These are phyloP conservation scores for Caenorhabditis sp. DNA, from an alignment of 2,888 invertebrate genomes.

Conservation along the genomic window DNA sequence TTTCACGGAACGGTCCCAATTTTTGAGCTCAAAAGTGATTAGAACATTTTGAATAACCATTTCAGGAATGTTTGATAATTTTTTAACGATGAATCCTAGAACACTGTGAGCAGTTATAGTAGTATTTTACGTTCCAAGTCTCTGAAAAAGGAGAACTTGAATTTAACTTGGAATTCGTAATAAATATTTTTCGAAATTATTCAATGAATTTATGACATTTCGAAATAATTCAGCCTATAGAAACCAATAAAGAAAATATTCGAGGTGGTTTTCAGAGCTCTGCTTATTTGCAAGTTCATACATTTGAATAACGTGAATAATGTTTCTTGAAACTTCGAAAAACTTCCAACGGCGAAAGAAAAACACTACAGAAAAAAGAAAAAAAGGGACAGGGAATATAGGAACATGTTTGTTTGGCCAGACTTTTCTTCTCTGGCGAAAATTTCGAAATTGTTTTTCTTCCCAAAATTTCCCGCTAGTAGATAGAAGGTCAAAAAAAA, in stretches of 20 bases:
- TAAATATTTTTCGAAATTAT: too few species aligned
- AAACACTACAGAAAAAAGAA: not conserved
- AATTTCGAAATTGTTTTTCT: not conserved
- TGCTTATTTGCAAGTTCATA: not conserved
- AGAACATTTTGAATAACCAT: too few species aligned
- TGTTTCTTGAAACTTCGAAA: not conserved
- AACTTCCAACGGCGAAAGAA: not conserved
- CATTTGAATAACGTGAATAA: not conserved
- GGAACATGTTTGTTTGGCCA: not conserved
- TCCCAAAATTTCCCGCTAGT: not conserved
- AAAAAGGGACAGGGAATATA: not conserved
- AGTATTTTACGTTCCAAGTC: too few species aligned
- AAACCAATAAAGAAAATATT: not conserved
- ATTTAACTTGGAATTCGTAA: not conserved
- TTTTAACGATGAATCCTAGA: too few species aligned
- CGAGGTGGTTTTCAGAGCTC: too few species aligned
- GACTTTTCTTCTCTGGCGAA: not conserved
- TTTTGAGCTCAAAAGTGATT: too few species aligned
- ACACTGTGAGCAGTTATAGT: too few species aligned
- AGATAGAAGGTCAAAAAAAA: not conserved
- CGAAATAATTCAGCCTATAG: too few species aligned
- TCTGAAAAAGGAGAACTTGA: not conserved
- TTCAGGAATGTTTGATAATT: too few species aligned
- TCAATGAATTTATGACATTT: too few species aligned
- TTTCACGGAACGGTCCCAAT: too few species aligned